Percentiles rank a stretch among this genome's conserved stretches.
These are phyloP conservation scores for Nesogale talazaci DNA, from an alignment of 2,113 vertebrate species.

Conservation along the genomic window DNA sequence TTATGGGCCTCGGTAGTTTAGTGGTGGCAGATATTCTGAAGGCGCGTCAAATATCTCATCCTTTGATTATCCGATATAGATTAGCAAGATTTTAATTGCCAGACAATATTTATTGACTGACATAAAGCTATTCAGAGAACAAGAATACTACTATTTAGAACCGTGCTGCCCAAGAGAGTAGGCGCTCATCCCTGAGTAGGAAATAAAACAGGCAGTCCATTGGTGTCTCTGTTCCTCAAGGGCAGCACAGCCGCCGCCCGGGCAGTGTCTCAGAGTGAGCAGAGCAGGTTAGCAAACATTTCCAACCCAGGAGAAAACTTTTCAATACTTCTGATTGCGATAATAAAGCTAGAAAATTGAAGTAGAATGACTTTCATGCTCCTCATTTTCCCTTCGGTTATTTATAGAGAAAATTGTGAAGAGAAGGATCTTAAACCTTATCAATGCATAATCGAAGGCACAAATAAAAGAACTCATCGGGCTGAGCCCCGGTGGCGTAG, in stretches of 20 bases:
- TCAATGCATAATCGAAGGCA: neutral
- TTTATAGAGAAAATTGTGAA: neutral
- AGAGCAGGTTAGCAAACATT: neutral
- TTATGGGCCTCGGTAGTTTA: neutral
- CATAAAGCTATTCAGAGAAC: neutral
- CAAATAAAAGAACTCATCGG: neutral
- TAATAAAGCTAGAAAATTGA: neutral
- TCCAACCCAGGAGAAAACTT: neutral
- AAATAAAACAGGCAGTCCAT: neutral
- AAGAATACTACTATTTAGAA: neutral
- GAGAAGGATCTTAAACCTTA: neutral
- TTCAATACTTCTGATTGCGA: neutral
- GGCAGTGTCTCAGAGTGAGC: neutral
- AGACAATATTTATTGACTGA: neutral
- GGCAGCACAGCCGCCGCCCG: too few species aligned
- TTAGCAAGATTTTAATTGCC: neutral
- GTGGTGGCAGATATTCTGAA: neutral
- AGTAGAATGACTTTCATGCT: neutral
- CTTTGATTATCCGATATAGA: neutral
- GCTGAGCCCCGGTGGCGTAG: too few species aligned
- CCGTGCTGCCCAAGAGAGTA: neutral
- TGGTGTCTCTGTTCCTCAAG: too few species aligned
- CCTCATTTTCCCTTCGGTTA: conserved; percentile 7
- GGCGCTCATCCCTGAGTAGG: neutral
- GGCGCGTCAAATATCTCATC: neutral